phyloP scores from a whole-genome alignment of 2,113 vertebrate species.

The Sigmodon hispidus region DNA sequence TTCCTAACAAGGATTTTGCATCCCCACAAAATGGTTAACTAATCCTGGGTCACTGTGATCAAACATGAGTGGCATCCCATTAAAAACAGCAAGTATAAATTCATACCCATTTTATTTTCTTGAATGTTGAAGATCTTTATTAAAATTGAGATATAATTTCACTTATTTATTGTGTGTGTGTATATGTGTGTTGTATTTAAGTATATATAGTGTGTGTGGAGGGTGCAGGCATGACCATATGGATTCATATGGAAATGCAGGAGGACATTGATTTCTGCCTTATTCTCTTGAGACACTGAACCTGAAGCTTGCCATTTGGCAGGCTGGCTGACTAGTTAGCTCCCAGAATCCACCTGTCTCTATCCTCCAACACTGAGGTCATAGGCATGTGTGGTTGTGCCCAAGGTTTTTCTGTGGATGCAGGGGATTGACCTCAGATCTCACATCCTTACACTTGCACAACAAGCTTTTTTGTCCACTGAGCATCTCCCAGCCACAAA shows the following conservation, averaged over 20 bases:
- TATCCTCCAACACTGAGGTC: not conserved
- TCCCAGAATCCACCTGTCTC: not conserved
- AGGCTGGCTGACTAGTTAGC: not conserved
- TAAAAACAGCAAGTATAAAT: not conserved
- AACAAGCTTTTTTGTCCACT: not conserved
- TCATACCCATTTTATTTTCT: not conserved
- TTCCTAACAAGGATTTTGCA: not conserved
- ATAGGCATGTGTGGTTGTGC: not conserved
- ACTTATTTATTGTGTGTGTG: no score
- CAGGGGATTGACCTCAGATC: not conserved
- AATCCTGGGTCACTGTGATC: not conserved
- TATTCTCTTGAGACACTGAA: not conserved
- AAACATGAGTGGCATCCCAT: not conserved
- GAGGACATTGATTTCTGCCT: not conserved
- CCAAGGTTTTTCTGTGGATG: no score
- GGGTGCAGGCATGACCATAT: not conserved
- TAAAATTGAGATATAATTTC: not conserved
- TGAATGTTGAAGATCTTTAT: not conserved
- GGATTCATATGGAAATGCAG: not conserved
- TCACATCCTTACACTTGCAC: no score
- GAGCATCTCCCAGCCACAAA: not conserved
- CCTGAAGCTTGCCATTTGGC: not conserved
- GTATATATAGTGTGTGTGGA: not conserved
- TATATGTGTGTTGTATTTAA: not conserved
- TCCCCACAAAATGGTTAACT: not conserved